Percentiles rank a stretch among this genome's conserved stretches.
These are phyloP conservation scores for Leptothorax acervorum DNA, from an alignment of 2,888 invertebrate genomes.

Conservation along the genomic window DNA sequence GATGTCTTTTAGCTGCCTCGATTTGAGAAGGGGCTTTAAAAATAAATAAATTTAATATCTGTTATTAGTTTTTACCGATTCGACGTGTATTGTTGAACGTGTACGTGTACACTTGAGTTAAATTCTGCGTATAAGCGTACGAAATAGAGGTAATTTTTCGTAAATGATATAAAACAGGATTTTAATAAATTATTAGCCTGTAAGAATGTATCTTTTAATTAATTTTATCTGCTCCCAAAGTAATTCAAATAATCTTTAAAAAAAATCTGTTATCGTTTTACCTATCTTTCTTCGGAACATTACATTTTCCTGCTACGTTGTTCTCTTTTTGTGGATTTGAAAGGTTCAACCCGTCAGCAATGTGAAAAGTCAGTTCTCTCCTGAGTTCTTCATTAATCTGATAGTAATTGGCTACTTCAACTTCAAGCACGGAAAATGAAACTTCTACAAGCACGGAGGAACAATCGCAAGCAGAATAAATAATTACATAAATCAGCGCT, in stretches of 20 bases:
- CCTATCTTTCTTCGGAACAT: neutral
- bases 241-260: neutral
- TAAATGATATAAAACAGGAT: neutral
- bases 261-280: conserved; percentile 3
- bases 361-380: conserved; percentile 39
- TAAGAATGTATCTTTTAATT: neutral
- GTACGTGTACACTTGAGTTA: neutral
- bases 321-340: conserved; percentile 21
- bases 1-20: neutral
- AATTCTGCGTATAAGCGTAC: neutral
- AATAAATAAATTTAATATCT: neutral
- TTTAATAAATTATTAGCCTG: neutral
- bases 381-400: conserved; percentile 45
- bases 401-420: conserved; percentile 45
- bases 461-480: conserved; percentile 47
- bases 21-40: neutral
- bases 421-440: conserved; percentile 41
- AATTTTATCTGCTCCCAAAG: neutral
- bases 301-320: conserved; percentile 3
- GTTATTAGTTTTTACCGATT: neutral
- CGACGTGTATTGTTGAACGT: neutral
- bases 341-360: conserved; percentile 25
- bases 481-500: conserved; percentile 46
- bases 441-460: conserved; percentile 15
- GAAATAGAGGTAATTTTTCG: neutral